phyloP scores from a whole-genome alignment of 2,797 vertebrate species.

The Pyrrhura leucotis region DNA sequence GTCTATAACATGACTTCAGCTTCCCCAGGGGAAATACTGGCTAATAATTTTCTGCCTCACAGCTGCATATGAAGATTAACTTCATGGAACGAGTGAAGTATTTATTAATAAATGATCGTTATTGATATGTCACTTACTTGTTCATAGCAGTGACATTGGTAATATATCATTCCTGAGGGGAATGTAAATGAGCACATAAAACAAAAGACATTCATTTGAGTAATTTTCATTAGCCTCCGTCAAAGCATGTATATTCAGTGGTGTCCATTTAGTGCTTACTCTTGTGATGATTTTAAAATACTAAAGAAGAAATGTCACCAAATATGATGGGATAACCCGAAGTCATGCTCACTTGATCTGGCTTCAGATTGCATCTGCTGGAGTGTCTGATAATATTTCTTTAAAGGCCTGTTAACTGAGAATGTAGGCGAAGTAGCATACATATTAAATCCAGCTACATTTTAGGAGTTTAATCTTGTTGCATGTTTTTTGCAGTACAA shows the following conservation, averaged over 20 bases:
- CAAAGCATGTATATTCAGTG: background rate
- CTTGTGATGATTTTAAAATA: background rate
- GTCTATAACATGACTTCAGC: background rate
- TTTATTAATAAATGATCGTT: constrained; percentile 43
- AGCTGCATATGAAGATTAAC: constrained; percentile 32
- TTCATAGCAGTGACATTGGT: background rate
- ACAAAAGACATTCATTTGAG: background rate
- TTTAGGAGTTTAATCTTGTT: background rate
- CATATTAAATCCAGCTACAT: background rate
- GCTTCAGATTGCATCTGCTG: background rate
- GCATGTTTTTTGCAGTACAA: background rate
- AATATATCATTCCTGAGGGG: background rate
- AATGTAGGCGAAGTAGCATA: background rate
- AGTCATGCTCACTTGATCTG: background rate
- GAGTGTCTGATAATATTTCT: background rate
- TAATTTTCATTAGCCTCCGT: background rate
- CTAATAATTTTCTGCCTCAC: background rate
- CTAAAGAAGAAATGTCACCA: background rate
- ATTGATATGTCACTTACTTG: constrained; percentile 1
- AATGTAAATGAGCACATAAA: constrained; percentile 27
- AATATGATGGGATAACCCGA: background rate
- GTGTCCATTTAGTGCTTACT: background rate
- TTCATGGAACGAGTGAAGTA: constrained; percentile 14
- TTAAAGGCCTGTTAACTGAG: background rate
- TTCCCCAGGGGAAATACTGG: background rate